Conservation (phyloP, 2,113 vertebrate species). For the Centrocercus urophasianus region DNA sequence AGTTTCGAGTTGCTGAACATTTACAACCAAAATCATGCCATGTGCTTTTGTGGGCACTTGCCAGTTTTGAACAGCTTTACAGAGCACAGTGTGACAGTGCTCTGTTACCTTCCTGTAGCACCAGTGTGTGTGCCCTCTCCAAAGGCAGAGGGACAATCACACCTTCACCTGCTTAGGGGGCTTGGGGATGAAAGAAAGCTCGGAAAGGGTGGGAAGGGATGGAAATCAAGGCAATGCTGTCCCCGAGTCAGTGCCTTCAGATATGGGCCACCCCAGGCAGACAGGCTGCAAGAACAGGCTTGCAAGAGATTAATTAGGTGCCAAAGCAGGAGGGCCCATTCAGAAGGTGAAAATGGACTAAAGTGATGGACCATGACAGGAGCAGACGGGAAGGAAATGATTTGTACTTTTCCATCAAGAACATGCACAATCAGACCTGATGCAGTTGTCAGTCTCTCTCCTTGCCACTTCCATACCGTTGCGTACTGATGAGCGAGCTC, state of each 20-base stretch:
- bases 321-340: constrained; percentile 62
- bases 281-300: constrained; percentile 57
- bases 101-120: neutral
- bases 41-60: neutral
- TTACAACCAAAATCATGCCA: neutral
- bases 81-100: neutral
- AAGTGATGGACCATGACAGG: constrained; percentile 74
- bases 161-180: neutral
- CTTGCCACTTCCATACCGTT: constrained; percentile 28
- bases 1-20: neutral
- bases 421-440: constrained; percentile 45
- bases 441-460: constrained; percentile 25
- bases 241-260: neutral
- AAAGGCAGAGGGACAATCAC: neutral
- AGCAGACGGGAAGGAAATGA: constrained; percentile 62
- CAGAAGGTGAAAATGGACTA: constrained; percentile 79
- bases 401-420: constrained; percentile 72
- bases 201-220: neutral
- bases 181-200: neutral
- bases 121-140: neutral
- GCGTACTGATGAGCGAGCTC: constrained; percentile 24
- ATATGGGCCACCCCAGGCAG: constrained; percentile 30
- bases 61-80: neutral
- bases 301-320: constrained; percentile 78
- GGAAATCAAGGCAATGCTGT: neutral